Conservation (phyloP, 2,888 invertebrate species). For the Melanophora roralis region DNA sequence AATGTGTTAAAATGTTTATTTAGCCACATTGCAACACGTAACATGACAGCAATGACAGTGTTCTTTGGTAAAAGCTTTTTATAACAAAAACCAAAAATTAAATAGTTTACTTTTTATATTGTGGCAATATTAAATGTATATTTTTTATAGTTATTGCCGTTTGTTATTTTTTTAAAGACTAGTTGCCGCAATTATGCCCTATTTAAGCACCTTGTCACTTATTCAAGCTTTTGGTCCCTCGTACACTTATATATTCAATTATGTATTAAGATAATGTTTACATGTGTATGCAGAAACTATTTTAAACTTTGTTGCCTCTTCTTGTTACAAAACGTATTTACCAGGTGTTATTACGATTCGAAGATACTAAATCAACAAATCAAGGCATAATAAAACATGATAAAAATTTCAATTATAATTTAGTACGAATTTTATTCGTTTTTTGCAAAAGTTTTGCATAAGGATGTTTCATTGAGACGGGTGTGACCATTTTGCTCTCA, state of each 20-base stretch:
- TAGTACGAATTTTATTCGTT: no score
- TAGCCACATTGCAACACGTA: slow-evolving; percentile 59
- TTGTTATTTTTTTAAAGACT: slow-evolving; percentile 12
- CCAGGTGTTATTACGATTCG: slow-evolving; percentile 55
- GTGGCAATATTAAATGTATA: background rate
- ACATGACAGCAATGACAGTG: slow-evolving; percentile 62
- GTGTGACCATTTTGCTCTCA: no score
- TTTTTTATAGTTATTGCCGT: background rate
- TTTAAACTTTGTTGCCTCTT: slow-evolving; percentile 1
- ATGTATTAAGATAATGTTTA: slow-evolving; percentile 40
- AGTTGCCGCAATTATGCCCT: slow-evolving; percentile 61
- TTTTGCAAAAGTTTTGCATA: no score
- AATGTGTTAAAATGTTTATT: background rate
- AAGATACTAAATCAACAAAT: slow-evolving; percentile 62
- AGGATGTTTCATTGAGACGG: no score
- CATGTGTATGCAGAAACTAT: slow-evolving; percentile 25
- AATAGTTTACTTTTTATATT: slow-evolving; percentile 8
- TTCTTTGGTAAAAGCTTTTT: slow-evolving; percentile 15
- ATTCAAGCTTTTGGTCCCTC: slow-evolving; percentile 21
- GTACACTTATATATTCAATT: slow-evolving; percentile 29
- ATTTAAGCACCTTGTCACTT: slow-evolving; percentile 60
- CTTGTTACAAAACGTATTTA: slow-evolving; percentile 5
- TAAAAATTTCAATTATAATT: slow-evolving; percentile 25
- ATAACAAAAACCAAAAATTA: background rate
- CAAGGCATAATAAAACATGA: slow-evolving; percentile 57